These are phyloP conservation scores for Enteromius trimaculatus DNA, from an alignment of 2,797 vertebrate genomes.

Conservation along the genomic window DNA sequence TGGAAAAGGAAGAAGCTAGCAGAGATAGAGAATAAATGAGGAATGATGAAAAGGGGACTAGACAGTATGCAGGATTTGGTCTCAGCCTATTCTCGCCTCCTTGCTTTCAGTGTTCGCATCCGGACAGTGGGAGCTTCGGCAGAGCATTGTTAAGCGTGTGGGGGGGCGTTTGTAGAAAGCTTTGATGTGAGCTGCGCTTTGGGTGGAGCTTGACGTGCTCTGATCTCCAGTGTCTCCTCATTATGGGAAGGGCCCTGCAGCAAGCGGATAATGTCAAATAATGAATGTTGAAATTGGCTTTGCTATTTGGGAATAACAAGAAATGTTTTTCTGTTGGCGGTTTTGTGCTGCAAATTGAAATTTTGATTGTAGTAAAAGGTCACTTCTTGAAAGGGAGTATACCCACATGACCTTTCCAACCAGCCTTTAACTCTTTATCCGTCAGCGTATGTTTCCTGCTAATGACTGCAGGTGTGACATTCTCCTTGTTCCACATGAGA, in stretches of 20 bases:
- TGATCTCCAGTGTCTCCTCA: slow-evolving; percentile 47
- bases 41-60: slow-evolving; percentile 17
- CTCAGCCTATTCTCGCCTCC: slow-evolving; percentile 38
- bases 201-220: slow-evolving; percentile 39
- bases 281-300: slow-evolving; percentile 45
- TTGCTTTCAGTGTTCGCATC: slow-evolving; percentile 25
- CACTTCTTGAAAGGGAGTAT: slow-evolving; percentile 56
- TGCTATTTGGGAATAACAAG: slow-evolving; percentile 46
- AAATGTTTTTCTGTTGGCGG: slow-evolving; percentile 47
- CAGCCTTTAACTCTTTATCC: slow-evolving; percentile 54
- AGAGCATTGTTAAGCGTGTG: slow-evolving; percentile 28
- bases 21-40: slow-evolving; percentile 10
- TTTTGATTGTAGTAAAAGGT: slow-evolving; percentile 61
- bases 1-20: slow-evolving; percentile 9
- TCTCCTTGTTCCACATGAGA: slow-evolving; percentile 36
- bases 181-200: slow-evolving; percentile 41
- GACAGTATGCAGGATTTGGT: slow-evolving; percentile 37
- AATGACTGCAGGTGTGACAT: slow-evolving; percentile 47
- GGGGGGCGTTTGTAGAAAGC: slow-evolving; percentile 25
- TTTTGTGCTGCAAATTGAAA: slow-evolving; percentile 42
- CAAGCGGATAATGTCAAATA: slow-evolving; percentile 46
- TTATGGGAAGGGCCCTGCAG: slow-evolving; percentile 35
- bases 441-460: slow-evolving; percentile 27
- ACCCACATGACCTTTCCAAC: slow-evolving; percentile 57
- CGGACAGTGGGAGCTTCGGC: slow-evolving; percentile 29